phyloP scores from a whole-genome alignment of 2,113 vertebrate species.

The Cebus imitator region DNA sequence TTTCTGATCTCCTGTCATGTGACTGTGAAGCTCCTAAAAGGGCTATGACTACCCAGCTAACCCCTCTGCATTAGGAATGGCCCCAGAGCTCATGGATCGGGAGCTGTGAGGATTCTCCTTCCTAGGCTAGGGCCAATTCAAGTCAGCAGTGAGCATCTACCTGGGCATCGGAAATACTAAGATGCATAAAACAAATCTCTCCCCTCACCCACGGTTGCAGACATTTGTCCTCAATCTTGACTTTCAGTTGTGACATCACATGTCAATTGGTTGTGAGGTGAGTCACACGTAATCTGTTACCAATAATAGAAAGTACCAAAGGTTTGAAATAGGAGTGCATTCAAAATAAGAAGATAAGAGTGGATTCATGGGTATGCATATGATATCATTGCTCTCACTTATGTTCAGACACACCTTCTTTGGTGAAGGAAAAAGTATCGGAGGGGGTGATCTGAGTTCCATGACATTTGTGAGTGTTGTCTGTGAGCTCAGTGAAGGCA shows the following conservation, averaged over 20 bases:
- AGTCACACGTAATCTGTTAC: not conserved
- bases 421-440: not conserved
- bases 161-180: not conserved
- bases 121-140: not conserved
- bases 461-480: not conserved
- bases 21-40: not conserved
- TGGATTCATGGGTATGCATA: fast-evolving
- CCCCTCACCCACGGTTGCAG: not conserved
- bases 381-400: not conserved
- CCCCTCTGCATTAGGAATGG: not conserved
- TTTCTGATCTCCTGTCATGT: not conserved
- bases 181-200: not conserved
- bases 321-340: not conserved
- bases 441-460: not conserved
- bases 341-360: not conserved
- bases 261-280: not conserved
- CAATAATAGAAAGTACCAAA: not conserved
- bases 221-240: not conserved
- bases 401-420: not conserved
- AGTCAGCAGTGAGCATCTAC: not conserved
- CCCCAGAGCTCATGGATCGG: not conserved
- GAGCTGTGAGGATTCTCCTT: not conserved
- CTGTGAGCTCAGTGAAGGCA: not conserved
- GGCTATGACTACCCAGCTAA: not conserved
- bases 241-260: not conserved